Percentiles rank a stretch among this genome's conserved stretches.
Conservation (phyloP, 2,888 invertebrate species). For the Cosmia trapezina region DNA sequence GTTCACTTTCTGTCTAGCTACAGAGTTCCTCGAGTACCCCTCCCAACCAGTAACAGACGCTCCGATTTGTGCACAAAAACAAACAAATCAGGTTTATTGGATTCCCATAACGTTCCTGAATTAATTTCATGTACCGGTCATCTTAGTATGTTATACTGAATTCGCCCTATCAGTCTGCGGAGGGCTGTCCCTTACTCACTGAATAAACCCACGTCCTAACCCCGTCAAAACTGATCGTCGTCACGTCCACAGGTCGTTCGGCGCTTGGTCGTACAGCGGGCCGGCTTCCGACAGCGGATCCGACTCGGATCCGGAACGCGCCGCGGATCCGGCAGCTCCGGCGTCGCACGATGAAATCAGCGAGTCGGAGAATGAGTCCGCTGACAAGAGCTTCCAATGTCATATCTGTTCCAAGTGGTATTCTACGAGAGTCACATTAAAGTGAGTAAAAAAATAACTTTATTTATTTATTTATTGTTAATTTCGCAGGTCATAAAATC, state of each 20-base stretch:
- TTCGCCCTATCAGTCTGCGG: too few relatives aligned
- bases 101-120: too few relatives aligned
- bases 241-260: constrained; percentile 74
- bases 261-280: constrained; percentile 78
- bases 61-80: too few relatives aligned
- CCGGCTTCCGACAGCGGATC: constrained; percentile 74
- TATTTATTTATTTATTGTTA: too few relatives aligned
- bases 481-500: too few relatives aligned
- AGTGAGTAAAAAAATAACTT: constrained; percentile 74
- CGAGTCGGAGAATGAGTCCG: constrained; percentile 86
- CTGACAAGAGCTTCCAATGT: constrained; percentile 88
- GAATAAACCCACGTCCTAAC: background rate
- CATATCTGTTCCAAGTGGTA: constrained; percentile 88
- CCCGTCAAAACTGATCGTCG: constrained; percentile 47
- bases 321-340: constrained; percentile 59
- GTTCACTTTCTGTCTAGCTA: too few relatives aligned
- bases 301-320: constrained; percentile 78
- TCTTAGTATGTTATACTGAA: too few relatives aligned
- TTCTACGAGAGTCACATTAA: constrained; percentile 86
- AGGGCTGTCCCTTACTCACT: too few relatives aligned
- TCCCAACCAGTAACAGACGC: too few relatives aligned
- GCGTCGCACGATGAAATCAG: constrained; percentile 81
- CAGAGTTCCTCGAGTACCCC: too few relatives aligned
- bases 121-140: too few relatives aligned
- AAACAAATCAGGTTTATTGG: too few relatives aligned